Conservation (phyloP, 2,797 vertebrate species). For the Pseudochirops cupreus region DNA sequence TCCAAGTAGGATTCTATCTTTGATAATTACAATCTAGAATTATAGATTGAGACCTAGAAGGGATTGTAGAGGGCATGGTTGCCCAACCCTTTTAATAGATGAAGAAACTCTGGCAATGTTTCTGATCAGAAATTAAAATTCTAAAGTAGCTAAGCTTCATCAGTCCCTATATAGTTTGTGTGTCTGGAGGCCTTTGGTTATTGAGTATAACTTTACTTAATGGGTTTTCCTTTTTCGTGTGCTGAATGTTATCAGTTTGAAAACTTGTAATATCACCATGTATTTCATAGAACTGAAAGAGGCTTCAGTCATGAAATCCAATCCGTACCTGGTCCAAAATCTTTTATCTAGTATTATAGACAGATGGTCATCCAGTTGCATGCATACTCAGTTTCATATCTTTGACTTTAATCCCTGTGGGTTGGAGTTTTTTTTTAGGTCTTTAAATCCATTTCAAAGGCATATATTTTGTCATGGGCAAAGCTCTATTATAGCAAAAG, state of each 20-base stretch:
- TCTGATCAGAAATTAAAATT: not conserved
- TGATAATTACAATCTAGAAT: not conserved
- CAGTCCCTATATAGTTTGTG: not conserved
- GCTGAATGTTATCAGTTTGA: not conserved
- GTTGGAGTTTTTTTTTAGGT: not conserved
- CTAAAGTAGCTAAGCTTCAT: not conserved
- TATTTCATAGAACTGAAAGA: not conserved
- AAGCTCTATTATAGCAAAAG: constrained; percentile 36
- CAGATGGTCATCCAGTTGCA: not conserved
- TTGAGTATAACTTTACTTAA: not conserved
- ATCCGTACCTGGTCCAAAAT: not conserved
- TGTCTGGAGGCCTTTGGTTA: not conserved
- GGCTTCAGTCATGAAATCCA: not conserved
- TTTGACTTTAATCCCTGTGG: not conserved
- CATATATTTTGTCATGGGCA: constrained; percentile 24
- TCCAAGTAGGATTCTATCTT: constrained; percentile 56
- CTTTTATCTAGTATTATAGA: not conserved
- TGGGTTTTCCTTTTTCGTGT: constrained; percentile 5
- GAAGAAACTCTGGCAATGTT: not conserved
- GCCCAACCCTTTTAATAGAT: not conserved
- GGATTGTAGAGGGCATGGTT: not conserved
- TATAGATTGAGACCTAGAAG: not conserved
- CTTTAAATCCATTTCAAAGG: constrained; percentile 20
- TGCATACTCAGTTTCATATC: not conserved
- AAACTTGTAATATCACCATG: not conserved